phyloP scores from a whole-genome alignment of 92 coral and sea anemone species.

The Epizoanthus illoricatus region DNA sequence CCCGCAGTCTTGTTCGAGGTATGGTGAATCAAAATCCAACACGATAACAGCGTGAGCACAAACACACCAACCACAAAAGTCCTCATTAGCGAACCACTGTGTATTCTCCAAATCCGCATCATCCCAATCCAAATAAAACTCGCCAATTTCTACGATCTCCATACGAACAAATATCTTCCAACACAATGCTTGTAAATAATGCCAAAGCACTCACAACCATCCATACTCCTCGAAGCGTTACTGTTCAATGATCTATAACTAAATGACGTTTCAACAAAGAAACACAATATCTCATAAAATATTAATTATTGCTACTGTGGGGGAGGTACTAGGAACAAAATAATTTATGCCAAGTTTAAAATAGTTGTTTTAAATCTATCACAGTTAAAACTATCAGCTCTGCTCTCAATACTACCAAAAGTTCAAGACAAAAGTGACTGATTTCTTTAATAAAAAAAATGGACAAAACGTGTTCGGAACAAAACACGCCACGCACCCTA shows the following conservation, averaged over 20 bases:
- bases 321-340: background rate
- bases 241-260: background rate
- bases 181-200: background rate
- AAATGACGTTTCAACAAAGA: background rate
- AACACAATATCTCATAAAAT: background rate
- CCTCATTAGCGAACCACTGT: constrained; percentile 71
- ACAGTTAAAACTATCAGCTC: no score
- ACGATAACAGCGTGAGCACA: constrained; percentile 49
- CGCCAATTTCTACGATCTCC: constrained; percentile 5
- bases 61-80: constrained; percentile 53
- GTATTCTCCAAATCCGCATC: constrained; percentile 86
- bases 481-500: no score
- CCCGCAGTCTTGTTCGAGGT: constrained; percentile 53
- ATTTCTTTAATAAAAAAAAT: no score
- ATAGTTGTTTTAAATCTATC: no score
- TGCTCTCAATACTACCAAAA: no score
- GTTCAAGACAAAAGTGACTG: no score
- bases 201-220: no score
- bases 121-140: background rate
- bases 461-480: no score
- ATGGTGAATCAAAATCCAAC: constrained; percentile 74
- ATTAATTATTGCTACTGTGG: background rate
- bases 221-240: background rate
- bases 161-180: constrained; percentile 1
- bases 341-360: no score